Conservation (phyloP, 1,140 invertebrate species). For the Drosophila nigromelanica region DNA sequence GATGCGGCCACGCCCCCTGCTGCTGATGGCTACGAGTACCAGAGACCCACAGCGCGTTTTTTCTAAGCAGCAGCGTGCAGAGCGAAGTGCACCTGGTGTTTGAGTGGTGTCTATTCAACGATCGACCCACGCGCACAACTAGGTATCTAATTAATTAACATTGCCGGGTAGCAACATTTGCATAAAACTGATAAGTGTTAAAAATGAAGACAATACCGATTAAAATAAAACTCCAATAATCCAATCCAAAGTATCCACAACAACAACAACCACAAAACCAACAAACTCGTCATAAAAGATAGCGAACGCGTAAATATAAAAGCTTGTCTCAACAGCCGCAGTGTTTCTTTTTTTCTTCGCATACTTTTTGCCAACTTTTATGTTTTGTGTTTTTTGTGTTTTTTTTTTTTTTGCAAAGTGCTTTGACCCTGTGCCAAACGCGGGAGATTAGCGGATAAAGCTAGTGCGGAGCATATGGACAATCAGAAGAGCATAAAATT, state of each 20-base stretch:
- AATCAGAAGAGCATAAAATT: conserved; percentile 10
- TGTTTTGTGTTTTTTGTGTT: conserved; percentile 27
- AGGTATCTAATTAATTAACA: conserved; percentile 31
- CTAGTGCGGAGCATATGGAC: conserved; percentile 14
- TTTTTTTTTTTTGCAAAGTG: conserved; percentile 56
- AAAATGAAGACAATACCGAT: conserved; percentile 32
- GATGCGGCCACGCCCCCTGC: conserved; percentile 10
- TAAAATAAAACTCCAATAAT: conserved; percentile 35
- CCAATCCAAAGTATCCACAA: conserved; percentile 7
- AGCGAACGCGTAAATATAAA: conserved; percentile 70
- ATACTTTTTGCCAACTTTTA: conserved; percentile 57
- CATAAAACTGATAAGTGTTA: conserved; percentile 60
- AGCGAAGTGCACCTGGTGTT: neutral
- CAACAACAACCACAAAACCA: conserved; percentile 15
- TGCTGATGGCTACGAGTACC: conserved; percentile 49
- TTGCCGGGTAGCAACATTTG: conserved; percentile 51
- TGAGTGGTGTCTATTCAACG: conserved; percentile 35
- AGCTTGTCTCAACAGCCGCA: conserved; percentile 12
- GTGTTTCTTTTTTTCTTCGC: conserved; percentile 29
- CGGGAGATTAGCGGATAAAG: conserved; percentile 14
- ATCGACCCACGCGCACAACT: conserved; percentile 33
- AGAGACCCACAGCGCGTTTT: conserved; percentile 20
- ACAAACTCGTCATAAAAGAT: conserved; percentile 53
- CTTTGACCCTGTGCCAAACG: conserved; percentile 74
- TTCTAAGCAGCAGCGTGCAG: neutral